phyloP scores from a whole-genome alignment of 1,140 invertebrate species.

The Trachymyrmex cornetzi region DNA sequence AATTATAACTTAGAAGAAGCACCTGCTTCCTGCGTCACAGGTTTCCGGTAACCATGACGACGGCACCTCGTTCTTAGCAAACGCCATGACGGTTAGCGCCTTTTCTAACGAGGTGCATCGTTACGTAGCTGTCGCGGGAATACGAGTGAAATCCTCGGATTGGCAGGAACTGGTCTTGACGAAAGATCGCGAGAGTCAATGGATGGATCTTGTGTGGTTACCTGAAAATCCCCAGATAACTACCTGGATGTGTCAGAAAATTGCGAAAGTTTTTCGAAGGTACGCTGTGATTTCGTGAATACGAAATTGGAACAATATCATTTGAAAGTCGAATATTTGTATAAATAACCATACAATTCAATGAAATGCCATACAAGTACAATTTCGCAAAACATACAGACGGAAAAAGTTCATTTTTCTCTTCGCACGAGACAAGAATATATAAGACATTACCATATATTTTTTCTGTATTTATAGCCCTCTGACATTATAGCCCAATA shows the following conservation, averaged over 20 bases:
- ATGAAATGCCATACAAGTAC: background rate
- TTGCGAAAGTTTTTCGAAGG: background rate
- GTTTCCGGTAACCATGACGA: slow-evolving; percentile 79
- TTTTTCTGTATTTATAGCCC: background rate
- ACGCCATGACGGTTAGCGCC: slow-evolving; percentile 77
- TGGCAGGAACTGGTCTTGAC: slow-evolving; percentile 14
- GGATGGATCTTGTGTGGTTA: slow-evolving; percentile 26
- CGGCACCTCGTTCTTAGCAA: slow-evolving; percentile 73
- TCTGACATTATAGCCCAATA: background rate
- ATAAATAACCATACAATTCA: background rate
- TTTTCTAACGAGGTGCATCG: slow-evolving; percentile 82
- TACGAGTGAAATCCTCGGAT: slow-evolving; percentile 38
- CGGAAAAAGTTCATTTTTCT: background rate
- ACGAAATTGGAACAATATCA: background rate
- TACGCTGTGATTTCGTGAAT: background rate
- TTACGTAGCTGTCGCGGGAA: slow-evolving; percentile 64
- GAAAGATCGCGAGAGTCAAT: slow-evolving; percentile 39
- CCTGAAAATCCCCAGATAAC: slow-evolving; percentile 35
- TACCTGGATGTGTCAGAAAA: background rate
- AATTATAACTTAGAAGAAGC: slow-evolving; percentile 66
- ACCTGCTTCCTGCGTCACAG: slow-evolving; percentile 66
- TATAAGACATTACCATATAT: background rate
- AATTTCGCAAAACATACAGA: background rate
- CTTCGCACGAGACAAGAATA: too few species aligned
- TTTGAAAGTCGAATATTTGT: background rate